These are phyloP conservation scores for Sorex fumeus DNA, from an alignment of 2,113 vertebrate species.

Conservation along the genomic window DNA sequence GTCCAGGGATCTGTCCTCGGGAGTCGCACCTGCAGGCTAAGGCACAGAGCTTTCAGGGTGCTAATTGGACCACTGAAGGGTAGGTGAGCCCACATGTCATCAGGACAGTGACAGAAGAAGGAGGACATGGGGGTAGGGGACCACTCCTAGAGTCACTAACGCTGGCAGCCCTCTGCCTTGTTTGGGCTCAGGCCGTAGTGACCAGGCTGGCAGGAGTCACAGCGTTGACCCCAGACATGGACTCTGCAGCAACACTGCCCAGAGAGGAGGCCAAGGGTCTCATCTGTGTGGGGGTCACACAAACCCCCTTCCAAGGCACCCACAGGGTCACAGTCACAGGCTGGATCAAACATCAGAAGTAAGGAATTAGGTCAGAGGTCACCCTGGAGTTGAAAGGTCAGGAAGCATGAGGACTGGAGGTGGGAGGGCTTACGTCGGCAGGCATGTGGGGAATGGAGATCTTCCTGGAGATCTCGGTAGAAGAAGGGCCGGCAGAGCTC, in stretches of 20 bases:
- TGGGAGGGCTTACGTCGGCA: conserved; percentile 87
- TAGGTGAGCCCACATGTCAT: too few species aligned
- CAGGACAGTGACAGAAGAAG: background rate
- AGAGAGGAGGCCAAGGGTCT: conserved; percentile 89
- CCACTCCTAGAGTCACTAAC: conserved; percentile 83
- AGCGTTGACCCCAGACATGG: conserved; percentile 89
- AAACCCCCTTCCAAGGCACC: conserved; percentile 91
- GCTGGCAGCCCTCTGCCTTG: conserved; percentile 90
- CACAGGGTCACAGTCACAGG: conserved; percentile 93
- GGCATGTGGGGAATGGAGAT: conserved; percentile 84
- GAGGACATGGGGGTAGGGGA: background rate
- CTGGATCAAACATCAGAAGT: conserved; percentile 79
- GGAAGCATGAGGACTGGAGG: background rate
- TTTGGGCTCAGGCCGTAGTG: conserved; percentile 92
- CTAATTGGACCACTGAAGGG: background rate
- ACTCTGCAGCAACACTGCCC: conserved; percentile 94
- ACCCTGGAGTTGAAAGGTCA: background rate
- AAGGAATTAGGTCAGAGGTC: conserved; percentile 14
- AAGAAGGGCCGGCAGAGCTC: conserved; percentile 89
- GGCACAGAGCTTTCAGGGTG: background rate
- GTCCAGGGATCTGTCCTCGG: conserved; percentile 88
- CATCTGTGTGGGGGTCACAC: conserved; percentile 92
- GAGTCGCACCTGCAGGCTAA: conserved; percentile 93
- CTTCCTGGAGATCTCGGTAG: conserved; percentile 85
- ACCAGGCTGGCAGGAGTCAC: conserved; percentile 91